phyloP scores from a whole-genome alignment of 2,888 invertebrate species.

The Tillus elongatus region DNA sequence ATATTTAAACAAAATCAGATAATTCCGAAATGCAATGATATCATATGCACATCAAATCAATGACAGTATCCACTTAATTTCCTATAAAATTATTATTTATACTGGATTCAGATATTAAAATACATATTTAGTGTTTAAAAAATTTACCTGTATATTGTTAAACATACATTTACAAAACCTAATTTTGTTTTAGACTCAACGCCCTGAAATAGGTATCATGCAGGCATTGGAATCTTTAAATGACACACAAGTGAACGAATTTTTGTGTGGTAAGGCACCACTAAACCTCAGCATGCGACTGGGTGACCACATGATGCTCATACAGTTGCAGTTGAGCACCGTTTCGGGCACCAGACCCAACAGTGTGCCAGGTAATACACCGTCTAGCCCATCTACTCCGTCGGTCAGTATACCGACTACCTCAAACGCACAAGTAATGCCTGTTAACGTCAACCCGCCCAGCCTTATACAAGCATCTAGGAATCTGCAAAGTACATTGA shows the following conservation, averaged over 20 bases:
- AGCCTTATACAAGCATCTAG: slow-evolving; percentile 78
- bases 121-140: no score
- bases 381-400: slow-evolving; percentile 14
- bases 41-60: no score
- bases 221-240: slow-evolving; percentile 91
- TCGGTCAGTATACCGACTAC: slow-evolving; percentile 20
- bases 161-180: no score
- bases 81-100: no score
- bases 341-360: slow-evolving; percentile 52
- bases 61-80: no score
- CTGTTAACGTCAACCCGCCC: slow-evolving; percentile 34
- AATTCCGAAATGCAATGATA: no score
- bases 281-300: slow-evolving; percentile 89
- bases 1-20: no score
- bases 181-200: no score
- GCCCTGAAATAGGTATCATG: slow-evolving; percentile 91
- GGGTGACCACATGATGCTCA: slow-evolving; percentile 96
- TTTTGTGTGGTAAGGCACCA: slow-evolving; percentile 89
- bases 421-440: no score
- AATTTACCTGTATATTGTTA: no score
- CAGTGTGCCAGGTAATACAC: slow-evolving; percentile 22
- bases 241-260: slow-evolving; percentile 92
- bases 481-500: slow-evolving; percentile 83
- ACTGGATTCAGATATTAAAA: no score
- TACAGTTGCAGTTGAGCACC: slow-evolving; percentile 87